Base-by-base conservation (phyloP, 1,140 invertebrate genomes). In the Lepidurus packardi region DNA sequence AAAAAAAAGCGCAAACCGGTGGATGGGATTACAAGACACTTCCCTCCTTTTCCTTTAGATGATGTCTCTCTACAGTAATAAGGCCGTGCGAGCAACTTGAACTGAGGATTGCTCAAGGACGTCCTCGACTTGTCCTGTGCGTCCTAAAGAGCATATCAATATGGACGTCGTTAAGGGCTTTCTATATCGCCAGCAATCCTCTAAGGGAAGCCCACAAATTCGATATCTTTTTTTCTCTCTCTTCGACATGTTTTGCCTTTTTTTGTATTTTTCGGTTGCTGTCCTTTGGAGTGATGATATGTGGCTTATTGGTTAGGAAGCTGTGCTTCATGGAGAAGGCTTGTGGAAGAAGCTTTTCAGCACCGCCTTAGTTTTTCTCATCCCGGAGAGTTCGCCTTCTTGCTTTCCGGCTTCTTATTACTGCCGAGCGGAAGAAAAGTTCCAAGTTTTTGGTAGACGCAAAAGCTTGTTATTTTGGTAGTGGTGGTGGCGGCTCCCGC, bases 231-330 rank as follows among this genome's bases (percentile, higher is more conserved):
- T 73, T 73, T 24, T 73, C 53, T n/a, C 24, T 42, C 44, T 13
- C 75, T 43, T 43, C 42, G 41, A 21, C 3, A 43, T 41, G 42
- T 8, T 75, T 76, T 43, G 21, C 10, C 41, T 11, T n/a, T 24
- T 24, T 78, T 74, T 78, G 45, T 75, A 3, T 78, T 16, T 47
- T 7, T 25, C 43, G 76, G 76, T 34, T 75, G 25, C 41, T 75
- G 74, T 75, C 43, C 74, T 25, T 65, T 21, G 53, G 53, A 65
- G 53, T 65, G 53, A 65, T 65, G 53, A 65, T 65, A 65, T 65
- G 53, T 65, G 53, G 53, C 53, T 65, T 65, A 65, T 65, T 65
- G 53, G 21, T 65, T 65, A 65, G 53, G 53, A 65, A 65, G 9
- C 53, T 16, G 53, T 65, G 53, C 21, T n/a, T 21, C 53, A 65